Conservation (phyloP, 2,888 invertebrate species). For the Dryadula phaetusa region DNA sequence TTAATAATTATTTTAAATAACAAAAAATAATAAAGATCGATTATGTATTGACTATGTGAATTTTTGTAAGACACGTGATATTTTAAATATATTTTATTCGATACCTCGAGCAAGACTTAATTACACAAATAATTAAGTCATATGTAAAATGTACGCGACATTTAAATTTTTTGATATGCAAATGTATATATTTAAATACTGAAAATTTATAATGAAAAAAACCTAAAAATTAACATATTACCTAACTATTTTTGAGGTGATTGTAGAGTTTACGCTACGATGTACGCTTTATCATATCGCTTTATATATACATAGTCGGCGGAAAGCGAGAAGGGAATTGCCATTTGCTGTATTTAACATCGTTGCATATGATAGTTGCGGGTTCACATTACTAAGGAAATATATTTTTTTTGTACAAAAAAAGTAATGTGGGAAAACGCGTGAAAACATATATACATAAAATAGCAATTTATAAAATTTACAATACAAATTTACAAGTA, state of each 20-base stretch:
- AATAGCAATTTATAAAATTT: no score
- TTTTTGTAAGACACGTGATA: no score
- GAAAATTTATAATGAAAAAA: background rate
- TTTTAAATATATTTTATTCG: background rate
- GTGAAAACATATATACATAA: no score
- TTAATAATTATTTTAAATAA: no score
- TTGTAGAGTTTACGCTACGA: background rate
- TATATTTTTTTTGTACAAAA: no score
- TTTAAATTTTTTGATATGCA: background rate
- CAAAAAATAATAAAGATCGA: no score
- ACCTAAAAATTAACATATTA: background rate
- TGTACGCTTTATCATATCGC: background rate
- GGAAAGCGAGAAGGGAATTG: no score
- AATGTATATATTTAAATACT: constrained; percentile 1
- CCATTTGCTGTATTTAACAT: background rate
- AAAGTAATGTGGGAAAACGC: no score
- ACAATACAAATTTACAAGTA: no score
- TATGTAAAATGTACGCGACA: background rate
- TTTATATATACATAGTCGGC: no score
- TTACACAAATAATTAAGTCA: background rate
- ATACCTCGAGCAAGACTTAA: background rate
- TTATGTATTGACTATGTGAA: no score
- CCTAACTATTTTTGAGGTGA: background rate
- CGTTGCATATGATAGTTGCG: background rate
- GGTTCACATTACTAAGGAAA: background rate